These are phyloP conservation scores for Baryphthengus martii DNA, from an alignment of 2,113 vertebrate species.

Conservation along the genomic window DNA sequence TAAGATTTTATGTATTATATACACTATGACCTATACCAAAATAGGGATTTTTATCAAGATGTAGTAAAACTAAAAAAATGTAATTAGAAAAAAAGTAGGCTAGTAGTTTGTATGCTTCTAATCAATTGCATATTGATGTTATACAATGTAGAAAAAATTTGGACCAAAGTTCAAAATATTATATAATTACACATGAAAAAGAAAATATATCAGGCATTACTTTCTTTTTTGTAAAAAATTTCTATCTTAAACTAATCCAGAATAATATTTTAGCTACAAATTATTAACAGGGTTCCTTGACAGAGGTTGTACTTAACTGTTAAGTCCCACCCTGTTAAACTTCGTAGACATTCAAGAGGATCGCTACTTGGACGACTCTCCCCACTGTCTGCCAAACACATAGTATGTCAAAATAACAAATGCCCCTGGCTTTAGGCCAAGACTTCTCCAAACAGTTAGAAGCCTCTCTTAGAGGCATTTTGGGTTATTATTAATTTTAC, in stretches of 20 bases:
- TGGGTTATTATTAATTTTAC: conserved; percentile 63
- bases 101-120: background rate
- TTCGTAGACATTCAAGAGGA: background rate
- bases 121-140: background rate
- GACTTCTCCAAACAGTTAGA: background rate
- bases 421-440: background rate
- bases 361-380: background rate
- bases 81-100: background rate
- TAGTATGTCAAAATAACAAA: background rate
- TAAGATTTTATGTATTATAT: background rate
- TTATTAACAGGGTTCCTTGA: background rate
- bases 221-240: background rate
- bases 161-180: background rate
- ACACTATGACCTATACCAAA: background rate
- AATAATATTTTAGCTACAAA: background rate
- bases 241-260: background rate
- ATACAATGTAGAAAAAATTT: background rate
- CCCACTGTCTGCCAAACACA: background rate
- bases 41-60: background rate
- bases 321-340: background rate
- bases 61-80: background rate
- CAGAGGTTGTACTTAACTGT: background rate
- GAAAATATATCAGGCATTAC: background rate
- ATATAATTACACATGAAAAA: background rate
- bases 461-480: background rate